Conservation (phyloP, 2,797 vertebrate species). For the Cirrhinus molitorella region DNA sequence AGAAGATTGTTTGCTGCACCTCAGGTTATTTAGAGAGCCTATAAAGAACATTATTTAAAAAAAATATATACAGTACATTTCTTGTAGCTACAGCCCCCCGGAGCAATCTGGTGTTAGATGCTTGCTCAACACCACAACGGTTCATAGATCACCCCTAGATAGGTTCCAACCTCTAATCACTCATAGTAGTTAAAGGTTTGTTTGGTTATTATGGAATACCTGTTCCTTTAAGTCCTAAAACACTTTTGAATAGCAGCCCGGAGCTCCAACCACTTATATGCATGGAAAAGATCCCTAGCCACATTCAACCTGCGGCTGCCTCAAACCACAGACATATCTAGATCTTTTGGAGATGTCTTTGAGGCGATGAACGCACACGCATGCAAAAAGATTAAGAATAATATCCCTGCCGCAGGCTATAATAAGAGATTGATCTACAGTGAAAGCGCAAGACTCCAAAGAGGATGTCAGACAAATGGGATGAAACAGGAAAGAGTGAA, state of each 20-base stretch:
- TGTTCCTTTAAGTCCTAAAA: constrained; percentile 9
- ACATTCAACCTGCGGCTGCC: constrained; percentile 14
- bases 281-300: constrained; percentile 23
- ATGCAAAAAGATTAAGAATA: constrained; percentile 58
- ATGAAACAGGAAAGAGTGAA: constrained; percentile 63
- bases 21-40: background rate
- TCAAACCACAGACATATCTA: constrained; percentile 40
- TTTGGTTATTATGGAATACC: constrained; percentile 4
- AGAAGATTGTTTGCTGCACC: background rate
- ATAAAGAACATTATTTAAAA: background rate
- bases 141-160: constrained; percentile 24
- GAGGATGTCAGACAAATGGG: constrained; percentile 63
- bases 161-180: background rate
- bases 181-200: constrained; percentile 15
- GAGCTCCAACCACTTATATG: constrained; percentile 18
- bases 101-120: constrained; percentile 30
- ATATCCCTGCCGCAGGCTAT: constrained; percentile 66
- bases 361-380: constrained; percentile 67
- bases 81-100: constrained; percentile 3
- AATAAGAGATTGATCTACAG: constrained; percentile 70
- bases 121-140: constrained; percentile 34
- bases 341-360: constrained; percentile 71
- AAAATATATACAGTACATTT: background rate
- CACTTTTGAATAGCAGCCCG: constrained; percentile 14
- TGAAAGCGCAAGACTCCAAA: constrained; percentile 63